These are phyloP conservation scores for Scaptodrosophila lebanonensis DNA, from an alignment of 1,140 invertebrate genomes.

Conservation along the genomic window DNA sequence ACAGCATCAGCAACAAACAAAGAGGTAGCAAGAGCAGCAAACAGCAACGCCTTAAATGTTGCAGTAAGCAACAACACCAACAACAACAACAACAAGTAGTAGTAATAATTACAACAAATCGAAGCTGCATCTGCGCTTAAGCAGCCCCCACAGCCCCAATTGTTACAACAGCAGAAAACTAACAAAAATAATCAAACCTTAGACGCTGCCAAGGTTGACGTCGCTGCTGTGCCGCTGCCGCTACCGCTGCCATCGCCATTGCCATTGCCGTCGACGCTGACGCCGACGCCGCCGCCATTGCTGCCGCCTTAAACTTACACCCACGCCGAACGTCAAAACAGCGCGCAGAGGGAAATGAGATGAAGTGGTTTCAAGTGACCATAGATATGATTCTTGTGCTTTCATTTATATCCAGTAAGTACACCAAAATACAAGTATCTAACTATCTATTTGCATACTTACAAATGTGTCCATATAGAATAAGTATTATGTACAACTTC, in stretches of 20 bases:
- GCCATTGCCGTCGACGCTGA: not conserved
- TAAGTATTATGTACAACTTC: no score
- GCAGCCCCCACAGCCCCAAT: no score
- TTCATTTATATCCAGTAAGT: slow-evolving; percentile 76
- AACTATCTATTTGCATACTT: slow-evolving; percentile 7
- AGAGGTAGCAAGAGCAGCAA: not conserved
- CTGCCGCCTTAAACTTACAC: no score
- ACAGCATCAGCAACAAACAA: not conserved
- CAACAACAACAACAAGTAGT: slow-evolving; percentile 8
- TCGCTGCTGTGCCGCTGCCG: no score
- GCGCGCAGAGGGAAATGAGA: slow-evolving; percentile 73
- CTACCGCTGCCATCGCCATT: no score
- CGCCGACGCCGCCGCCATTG: no score
- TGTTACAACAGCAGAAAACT: slow-evolving; percentile 22
- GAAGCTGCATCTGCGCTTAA: slow-evolving; percentile 31
- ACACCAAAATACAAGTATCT: slow-evolving; percentile 39
- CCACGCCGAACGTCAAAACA: slow-evolving; percentile 34
- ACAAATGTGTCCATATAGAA: no score
- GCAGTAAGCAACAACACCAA: slow-evolving; percentile 2
- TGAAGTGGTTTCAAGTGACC: slow-evolving; percentile 76
- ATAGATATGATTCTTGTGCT: slow-evolving; percentile 76
- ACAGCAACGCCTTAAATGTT: no score
- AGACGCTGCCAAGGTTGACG: no score
- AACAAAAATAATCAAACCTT: no score
- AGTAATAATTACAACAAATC: slow-evolving; percentile 3